phyloP scores from a whole-genome alignment of 2,797 vertebrate genomes.

The Sparidentex hasta region DNA sequence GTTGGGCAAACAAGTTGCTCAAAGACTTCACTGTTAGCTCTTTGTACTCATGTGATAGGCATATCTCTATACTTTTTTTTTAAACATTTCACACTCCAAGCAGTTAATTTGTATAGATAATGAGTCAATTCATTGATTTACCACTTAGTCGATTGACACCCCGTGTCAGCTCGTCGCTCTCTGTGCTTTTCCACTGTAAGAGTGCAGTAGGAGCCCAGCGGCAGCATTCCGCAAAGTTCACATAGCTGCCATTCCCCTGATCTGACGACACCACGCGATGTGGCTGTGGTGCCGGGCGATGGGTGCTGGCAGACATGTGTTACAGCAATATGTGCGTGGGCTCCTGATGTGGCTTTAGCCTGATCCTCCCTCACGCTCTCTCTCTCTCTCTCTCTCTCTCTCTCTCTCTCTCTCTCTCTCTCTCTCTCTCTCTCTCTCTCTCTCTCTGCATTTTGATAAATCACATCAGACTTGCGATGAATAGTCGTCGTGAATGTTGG shows the following conservation, averaged over 20 bases:
- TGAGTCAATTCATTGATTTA: slow-evolving; percentile 30
- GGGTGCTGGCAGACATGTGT: slow-evolving; percentile 16
- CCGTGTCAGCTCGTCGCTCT: slow-evolving; percentile 9
- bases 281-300: slow-evolving; percentile 15
- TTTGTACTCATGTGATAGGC: neutral
- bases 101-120: neutral
- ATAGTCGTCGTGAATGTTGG: slow-evolving; percentile 29
- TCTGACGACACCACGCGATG: slow-evolving; percentile 32
- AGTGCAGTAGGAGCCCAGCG: slow-evolving; percentile 45
- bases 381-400: no score
- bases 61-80: neutral
- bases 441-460: neutral
- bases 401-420: no score
- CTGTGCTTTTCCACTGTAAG: slow-evolving; percentile 34
- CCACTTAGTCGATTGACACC: slow-evolving; percentile 3
- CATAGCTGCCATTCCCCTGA: slow-evolving; percentile 67
- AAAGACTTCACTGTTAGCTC: neutral
- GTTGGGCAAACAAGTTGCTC: neutral
- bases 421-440: neutral
- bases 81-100: neutral
- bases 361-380: neutral
- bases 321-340: slow-evolving; percentile 7
- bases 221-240: slow-evolving; percentile 58
- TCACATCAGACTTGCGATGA: slow-evolving; percentile 20
- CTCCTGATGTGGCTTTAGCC: slow-evolving; percentile 1